phyloP scores from a whole-genome alignment of 2,888 invertebrate genomes.

The Oasisia sp. region DNA sequence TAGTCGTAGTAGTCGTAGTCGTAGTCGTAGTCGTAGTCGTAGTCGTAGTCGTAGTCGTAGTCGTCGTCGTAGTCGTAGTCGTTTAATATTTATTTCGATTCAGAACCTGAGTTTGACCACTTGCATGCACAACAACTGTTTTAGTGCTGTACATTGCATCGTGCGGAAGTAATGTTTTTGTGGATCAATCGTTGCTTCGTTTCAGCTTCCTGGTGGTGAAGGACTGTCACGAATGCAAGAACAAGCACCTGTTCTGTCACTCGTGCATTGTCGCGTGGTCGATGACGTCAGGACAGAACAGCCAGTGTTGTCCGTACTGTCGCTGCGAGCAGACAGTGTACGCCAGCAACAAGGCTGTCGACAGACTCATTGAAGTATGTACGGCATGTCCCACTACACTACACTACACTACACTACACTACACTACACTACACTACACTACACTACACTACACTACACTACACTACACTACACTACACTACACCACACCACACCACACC shows the following conservation, averaged over 20 bases:
- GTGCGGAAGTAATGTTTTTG: too few relatives aligned
- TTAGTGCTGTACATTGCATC: too few relatives aligned
- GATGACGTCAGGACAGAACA: slow-evolving; percentile 57
- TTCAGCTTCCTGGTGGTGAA: slow-evolving; percentile 60
- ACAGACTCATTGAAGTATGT: slow-evolving; percentile 32
- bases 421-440: not conserved
- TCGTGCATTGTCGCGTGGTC: slow-evolving; percentile 62
- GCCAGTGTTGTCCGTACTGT: slow-evolving; percentile 61
- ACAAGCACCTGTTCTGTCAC: slow-evolving; percentile 61
- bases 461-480: not conserved
- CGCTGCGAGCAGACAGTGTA: slow-evolving; percentile 50
- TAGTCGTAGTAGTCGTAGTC: too few relatives aligned
- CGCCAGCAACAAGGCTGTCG: slow-evolving; percentile 47
- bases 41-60: too few relatives aligned
- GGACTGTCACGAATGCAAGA: slow-evolving; percentile 56
- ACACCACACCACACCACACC: too few relatives aligned
- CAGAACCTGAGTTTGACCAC: too few relatives aligned
- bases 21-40: too few relatives aligned
- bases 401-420: not conserved
- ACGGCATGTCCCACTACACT: not conserved
- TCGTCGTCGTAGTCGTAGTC: too few relatives aligned
- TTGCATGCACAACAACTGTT: too few relatives aligned
- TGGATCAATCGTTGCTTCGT: slow-evolving; percentile 25
- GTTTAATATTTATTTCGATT: too few relatives aligned
- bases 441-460: not conserved